These are phyloP conservation scores for Noctua janthe DNA, from an alignment of 2,888 invertebrate species.

Conservation along the genomic window DNA sequence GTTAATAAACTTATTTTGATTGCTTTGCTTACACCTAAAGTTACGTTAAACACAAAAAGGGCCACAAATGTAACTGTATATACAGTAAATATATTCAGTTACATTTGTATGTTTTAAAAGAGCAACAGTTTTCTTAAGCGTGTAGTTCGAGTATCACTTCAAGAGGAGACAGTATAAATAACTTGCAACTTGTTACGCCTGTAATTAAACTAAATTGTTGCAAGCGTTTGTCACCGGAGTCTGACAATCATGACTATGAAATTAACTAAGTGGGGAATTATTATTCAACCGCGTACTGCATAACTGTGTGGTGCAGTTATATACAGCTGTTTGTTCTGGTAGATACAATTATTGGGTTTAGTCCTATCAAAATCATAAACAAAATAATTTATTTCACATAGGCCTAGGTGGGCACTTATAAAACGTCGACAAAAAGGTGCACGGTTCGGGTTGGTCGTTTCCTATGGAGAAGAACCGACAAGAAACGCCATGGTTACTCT, in stretches of 20 bases:
- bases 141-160: slow-evolving; percentile 38
- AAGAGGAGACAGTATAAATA: slow-evolving; percentile 58
- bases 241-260: slow-evolving; percentile 51
- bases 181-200: slow-evolving; percentile 55
- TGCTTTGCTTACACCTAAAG: neutral
- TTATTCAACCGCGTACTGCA: slow-evolving; percentile 37
- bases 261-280: slow-evolving; percentile 44
- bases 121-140: slow-evolving; percentile 39
- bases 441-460: no score
- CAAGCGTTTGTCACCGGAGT: slow-evolving; percentile 57
- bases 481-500: no score
- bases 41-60: neutral
- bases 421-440: no score
- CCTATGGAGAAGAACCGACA: no score
- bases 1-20: no score
- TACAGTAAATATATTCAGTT: neutral
- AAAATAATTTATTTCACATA: no score
- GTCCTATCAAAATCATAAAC: no score
- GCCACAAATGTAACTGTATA: no score
- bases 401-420: no score
- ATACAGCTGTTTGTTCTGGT: neutral
- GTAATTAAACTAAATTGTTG: slow-evolving; percentile 62
- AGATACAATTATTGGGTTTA: neutral
- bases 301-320: slow-evolving; percentile 13
- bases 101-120: slow-evolving; percentile 14